Base-by-base conservation (phyloP, 2,888 invertebrate genomes). In the Oeneis ivallda region DNA sequence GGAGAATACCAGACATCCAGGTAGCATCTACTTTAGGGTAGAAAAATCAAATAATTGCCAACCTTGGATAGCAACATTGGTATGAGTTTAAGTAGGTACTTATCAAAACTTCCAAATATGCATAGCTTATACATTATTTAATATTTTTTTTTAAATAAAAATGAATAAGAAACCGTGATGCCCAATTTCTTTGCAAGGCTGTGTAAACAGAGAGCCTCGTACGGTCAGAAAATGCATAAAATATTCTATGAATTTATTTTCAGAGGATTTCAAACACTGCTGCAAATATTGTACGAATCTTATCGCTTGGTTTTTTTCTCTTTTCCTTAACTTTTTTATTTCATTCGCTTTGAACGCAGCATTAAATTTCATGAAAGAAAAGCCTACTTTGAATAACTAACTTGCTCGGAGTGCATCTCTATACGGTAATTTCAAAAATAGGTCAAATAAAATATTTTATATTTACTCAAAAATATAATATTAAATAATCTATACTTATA, bases 191-290 rank as follows among this genome's bases (percentile, higher is more conserved):
- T 79, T 87, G 74, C 81, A 78, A 47, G 5, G 43, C 68, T 76
- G 64, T 88, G 83, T 79, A 87, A 75, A 74, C 79, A 77, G 11
- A 83, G 84, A 84, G 83, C 84, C 81, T 79, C 80, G 90, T 90
- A 90, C 85, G 87, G 90, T 90, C 89, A 88, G 90, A 89, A 90
- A 87, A 87, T 86, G 85, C 85, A 87, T 87, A 86, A 89, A 89
- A 89, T 89, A 89, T 90, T 90, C 88, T 84, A 87, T 89, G 89
- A 89, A 90, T 89, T 90, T 89, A 89, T 89, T 56, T 89, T 89
- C 82, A 82, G 79, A 81, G 81, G 82, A 86, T 89, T 87, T 86
- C 84, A 81, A 79, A 71, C 71, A 71, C 72, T 71, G 68, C 70
- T 71, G 72, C 71, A 71, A 77, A 77, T 74, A 75, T 72, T 72